Evolutionary conservation across 2,113 vertebrate species (phyloP), one percentile per base, ranked within the genome.

Genomic region (Mesocricetus auratus): DNA sequence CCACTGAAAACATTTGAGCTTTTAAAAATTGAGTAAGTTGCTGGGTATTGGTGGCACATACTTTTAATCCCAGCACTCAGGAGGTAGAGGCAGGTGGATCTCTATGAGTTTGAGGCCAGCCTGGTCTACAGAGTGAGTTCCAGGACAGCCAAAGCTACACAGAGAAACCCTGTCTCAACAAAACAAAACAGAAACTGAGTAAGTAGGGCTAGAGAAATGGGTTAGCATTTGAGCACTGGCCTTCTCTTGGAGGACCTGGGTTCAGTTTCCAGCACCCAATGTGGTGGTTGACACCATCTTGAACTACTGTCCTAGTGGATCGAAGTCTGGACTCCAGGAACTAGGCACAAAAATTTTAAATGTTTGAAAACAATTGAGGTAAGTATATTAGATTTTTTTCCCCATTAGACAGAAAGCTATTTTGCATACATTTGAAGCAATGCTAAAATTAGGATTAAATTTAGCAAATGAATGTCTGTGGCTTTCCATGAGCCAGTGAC

Each of bases 371-470:
- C 93, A 94, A 42, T 47, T 95, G 29, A 82, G 50, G 15, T 96
- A 89, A 89, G 17, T 94, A 2, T 96, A 69, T 29, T 82, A 91
- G 42, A 78, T 60, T 94, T 91, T 82, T 88, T 96, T 86, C 92
- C 56, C 12, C 15, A 66, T 60, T 86, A 50, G 31, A 94, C 7
- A 74, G 45, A 91, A 83, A 93, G 39, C 33, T 92, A 50, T 66
- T 96, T 97, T 93, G 29, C 26, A 26, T 89, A n/a, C 42, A 29
- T 93, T 96, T 77, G 50, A 96, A 79, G 17, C 33, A 66, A 91
- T 96, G 56, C 11, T 64, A 92, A 86, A 81, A 71, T 94, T 97
- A 64, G 45, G 79, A 69, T 79, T 94, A 74, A 94, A 62, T 10
- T 91, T 71, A 60, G 29, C 13, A 93, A 75, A 39, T 93, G 77